These are phyloP conservation scores for Cryptosula pallasiana DNA, from an alignment of 2,888 invertebrate genomes.

Conservation along the genomic window DNA sequence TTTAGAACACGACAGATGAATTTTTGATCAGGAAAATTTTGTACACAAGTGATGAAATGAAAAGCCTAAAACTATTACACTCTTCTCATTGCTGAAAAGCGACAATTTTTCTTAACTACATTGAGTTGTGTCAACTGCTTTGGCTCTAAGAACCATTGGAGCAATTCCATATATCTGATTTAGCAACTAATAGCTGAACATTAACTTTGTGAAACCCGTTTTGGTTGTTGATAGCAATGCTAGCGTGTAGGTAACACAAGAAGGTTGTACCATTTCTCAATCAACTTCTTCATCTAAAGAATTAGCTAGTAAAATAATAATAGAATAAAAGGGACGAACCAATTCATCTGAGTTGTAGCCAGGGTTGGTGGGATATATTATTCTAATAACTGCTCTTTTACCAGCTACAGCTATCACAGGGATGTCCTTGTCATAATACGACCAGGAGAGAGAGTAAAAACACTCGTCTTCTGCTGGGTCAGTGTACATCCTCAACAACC, in stretches of 20 bases:
- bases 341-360: constrained; percentile 66
- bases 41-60: too few species aligned
- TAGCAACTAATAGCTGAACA: background rate
- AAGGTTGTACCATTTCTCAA: too few species aligned
- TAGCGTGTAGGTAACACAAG: too few species aligned
- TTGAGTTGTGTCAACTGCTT: too few species aligned
- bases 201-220: background rate
- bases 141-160: background rate
- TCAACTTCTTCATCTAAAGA: too few species aligned
- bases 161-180: background rate
- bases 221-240: too few species aligned
- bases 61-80: too few species aligned
- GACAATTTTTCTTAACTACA: too few species aligned
- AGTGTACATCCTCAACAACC: constrained; percentile 42
- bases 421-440: constrained; percentile 68
- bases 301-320: too few species aligned
- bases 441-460: constrained; percentile 95
- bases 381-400: constrained; percentile 79
- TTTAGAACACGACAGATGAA: too few species aligned
- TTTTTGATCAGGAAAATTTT: too few species aligned
- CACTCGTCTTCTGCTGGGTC: constrained; percentile 71
- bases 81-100: too few species aligned
- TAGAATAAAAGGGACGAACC: constrained; percentile 64
- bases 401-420: constrained; percentile 88
- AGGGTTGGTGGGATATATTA: constrained; percentile 77